Evolutionary conservation across 2,797 vertebrate genomes (phyloP), one percentile per base, ranked within the genome.

Genomic region (Aplochiton taeniatus): DNA sequence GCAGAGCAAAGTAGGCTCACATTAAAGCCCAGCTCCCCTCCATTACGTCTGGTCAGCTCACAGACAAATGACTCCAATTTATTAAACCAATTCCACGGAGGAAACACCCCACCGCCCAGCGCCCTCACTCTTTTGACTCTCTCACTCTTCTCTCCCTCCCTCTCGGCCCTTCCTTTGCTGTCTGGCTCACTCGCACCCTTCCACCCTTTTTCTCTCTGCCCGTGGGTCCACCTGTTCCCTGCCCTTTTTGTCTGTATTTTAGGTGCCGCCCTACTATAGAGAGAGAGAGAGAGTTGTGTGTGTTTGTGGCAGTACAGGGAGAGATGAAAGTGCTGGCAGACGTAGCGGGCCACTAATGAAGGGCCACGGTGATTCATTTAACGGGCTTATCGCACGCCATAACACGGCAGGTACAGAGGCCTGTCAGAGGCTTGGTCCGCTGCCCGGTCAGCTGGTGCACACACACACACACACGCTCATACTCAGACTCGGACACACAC

Each of bases 61-160:
- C 70, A 66, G 70, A 72, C 66, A 64, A 77, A 73, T 73, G 67
- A 73, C 63, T 60, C 43, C 60, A 73, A 77, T 73, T 64, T 70
- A 73, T 73, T 65, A 67, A 70, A 73, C 67, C 64, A 73, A 73
- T 70, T 77, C 66, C 67, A 67, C 61, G 63, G 61, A 61, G 53
- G 63, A 73, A 66, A 66, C 60, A 64, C 63, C 54, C 47, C 8
- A 31, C 31, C 31, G 31, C 31, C 31, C 31, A 31, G 6, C 31
- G 31, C 31, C 31, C 49, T 51, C 49, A 3, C 49, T 14, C 10
- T n/a, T 51, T n/a, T 8, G 6, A 3, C 48, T 12, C 43, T 44
- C 8, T 20, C 11, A 14, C 60, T 42, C 47, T 17, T 53, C n/a
- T 17, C 50, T 44, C 41, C 9, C 31, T 1, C 20, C 8, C 48